Percentiles rank a stretch among this genome's conserved stretches.
These are phyloP conservation scores for Galeopterus variegatus DNA, from an alignment of 2,113 vertebrate species.

Conservation along the genomic window DNA sequence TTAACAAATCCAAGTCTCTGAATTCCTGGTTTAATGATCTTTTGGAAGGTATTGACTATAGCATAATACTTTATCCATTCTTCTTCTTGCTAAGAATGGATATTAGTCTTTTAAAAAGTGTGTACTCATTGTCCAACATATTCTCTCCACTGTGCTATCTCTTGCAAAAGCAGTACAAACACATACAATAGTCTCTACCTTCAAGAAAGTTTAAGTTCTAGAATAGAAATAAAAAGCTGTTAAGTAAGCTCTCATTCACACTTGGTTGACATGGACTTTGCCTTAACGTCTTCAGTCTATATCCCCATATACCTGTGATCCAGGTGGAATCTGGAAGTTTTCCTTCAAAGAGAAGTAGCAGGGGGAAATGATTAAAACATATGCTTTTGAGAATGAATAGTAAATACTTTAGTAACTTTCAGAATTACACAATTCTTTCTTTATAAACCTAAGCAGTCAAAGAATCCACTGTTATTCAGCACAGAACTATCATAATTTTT, in stretches of 20 bases:
- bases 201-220: slow-evolving; percentile 42
- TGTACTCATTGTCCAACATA: background rate
- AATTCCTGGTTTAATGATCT: background rate
- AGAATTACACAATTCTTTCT: background rate
- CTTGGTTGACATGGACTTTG: background rate
- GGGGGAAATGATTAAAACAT: background rate
- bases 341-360: background rate
- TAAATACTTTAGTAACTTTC: slow-evolving; percentile 5
- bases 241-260: background rate
- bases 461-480: background rate
- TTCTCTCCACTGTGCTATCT: background rate
- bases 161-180: background rate
- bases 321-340: background rate
- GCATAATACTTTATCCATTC: background rate
- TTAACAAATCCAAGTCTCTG: background rate
- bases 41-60: background rate
- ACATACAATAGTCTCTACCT: background rate
- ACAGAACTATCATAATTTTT: background rate
- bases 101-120: slow-evolving; percentile 49
- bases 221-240: background rate
- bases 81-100: background rate
- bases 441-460: slow-evolving; percentile 2
- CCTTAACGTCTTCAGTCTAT: background rate
- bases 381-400: slow-evolving; percentile 16
- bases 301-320: background rate